A percentile compares a stretch with the other conserved stretches of the same genome.
These are phyloP conservation scores for Amphilophus citrinellus DNA, from an alignment of 2,113 vertebrate genomes.

Conservation along the genomic window DNA sequence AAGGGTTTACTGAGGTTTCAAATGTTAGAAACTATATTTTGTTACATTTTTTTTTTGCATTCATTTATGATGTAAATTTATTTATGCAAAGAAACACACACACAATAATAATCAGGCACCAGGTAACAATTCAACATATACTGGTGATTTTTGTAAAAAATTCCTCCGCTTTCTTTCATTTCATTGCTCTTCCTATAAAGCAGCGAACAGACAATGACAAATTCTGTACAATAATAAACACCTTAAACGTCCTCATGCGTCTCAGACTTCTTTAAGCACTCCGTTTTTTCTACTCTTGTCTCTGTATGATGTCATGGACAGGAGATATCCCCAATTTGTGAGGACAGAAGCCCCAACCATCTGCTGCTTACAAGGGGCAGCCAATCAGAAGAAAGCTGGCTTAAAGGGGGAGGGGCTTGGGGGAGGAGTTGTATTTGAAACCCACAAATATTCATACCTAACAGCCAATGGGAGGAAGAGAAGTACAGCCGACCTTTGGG, in stretches of 20 bases:
- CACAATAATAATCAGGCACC: not conserved
- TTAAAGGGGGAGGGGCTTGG: not conserved
- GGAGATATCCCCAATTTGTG: not conserved
- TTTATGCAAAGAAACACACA: not conserved
- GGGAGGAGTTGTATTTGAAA: no score
- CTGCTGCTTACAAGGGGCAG: not conserved
- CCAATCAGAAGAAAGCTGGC: not conserved
- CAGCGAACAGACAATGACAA: not conserved
- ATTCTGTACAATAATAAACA: not conserved
- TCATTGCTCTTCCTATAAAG: not conserved
- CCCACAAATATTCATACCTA: no score
- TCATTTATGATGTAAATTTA: no score
- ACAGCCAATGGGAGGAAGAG: no score
- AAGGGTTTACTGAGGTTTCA: not conserved
- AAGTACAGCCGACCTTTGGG: no score
- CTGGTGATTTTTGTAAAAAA: not conserved
- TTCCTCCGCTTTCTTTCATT: no score
- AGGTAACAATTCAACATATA: not conserved
- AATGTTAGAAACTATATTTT: not conserved
- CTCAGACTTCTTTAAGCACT: not conserved
- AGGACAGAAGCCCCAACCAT: accelerated
- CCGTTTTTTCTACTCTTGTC: not conserved
- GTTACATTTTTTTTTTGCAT: no score
- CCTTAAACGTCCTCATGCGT: not conserved
- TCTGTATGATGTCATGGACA: not conserved